These are phyloP conservation scores for Liolophura sinensis DNA, from an alignment of 1,140 invertebrate genomes.

Conservation along the genomic window DNA sequence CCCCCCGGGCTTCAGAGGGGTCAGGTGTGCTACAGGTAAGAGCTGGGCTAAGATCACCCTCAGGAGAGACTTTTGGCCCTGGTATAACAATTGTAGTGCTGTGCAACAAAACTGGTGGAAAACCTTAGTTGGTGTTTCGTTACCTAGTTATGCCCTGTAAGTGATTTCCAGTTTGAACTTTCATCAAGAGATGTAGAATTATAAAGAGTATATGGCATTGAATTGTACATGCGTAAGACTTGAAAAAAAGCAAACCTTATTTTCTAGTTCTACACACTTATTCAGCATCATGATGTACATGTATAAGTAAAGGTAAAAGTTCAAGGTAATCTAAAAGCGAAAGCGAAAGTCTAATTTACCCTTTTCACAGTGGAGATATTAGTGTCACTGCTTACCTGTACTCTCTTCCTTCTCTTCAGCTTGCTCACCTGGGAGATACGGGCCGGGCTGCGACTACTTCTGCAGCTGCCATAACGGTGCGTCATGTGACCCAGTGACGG, in stretches of 20 bases:
- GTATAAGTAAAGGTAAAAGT: background rate
- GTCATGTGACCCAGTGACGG: conserved; percentile 60
- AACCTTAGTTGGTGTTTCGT: too few relatives aligned
- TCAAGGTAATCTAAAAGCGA: too few relatives aligned
- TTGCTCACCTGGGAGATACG: conserved; percentile 42
- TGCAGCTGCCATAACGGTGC: conserved; percentile 79
- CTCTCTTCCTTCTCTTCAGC: conserved; percentile 23
- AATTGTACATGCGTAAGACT: too few relatives aligned
- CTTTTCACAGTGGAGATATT: too few relatives aligned
- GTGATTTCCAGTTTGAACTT: background rate
- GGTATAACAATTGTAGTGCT: background rate
- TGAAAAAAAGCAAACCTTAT: too few relatives aligned
- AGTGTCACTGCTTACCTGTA: background rate
- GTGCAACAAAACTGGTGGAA: too few relatives aligned
- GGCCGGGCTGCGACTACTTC: conserved; percentile 77
- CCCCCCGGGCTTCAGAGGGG: conserved; percentile 54
- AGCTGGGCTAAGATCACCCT: background rate
- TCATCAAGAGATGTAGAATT: background rate
- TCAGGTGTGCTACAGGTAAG: conserved; percentile 46
- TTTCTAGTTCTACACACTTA: too few relatives aligned
- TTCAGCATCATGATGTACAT: background rate
- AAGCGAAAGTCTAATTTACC: too few relatives aligned
- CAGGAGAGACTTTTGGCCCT: background rate
- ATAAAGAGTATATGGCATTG: background rate
- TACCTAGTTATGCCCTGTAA: background rate